A percentile compares a stretch with the other conserved stretches of the same genome.
phyloP scores from a whole-genome alignment of 2,113 vertebrate genomes.

The Acanthochromis polyacanthus region DNA sequence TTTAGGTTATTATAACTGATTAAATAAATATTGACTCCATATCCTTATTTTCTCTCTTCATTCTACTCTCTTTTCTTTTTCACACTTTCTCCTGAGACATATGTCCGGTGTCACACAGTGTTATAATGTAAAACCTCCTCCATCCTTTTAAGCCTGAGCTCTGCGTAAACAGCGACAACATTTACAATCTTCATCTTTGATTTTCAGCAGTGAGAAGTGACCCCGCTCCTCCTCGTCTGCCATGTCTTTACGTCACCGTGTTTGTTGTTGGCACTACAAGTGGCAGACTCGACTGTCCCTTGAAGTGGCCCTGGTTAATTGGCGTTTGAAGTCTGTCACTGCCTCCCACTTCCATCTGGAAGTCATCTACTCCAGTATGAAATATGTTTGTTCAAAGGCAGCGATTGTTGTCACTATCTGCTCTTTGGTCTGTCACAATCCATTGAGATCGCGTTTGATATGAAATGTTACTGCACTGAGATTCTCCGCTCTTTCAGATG shows the following conservation, averaged over 20 bases:
- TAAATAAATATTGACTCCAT: conserved; percentile 51
- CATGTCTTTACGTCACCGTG: conserved; percentile 10
- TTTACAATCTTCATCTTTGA: conserved; percentile 44
- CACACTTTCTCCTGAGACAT: not conserved
- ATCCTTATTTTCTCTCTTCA: not conserved
- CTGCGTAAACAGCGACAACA: conserved; percentile 16
- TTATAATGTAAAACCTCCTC: conserved; percentile 3
- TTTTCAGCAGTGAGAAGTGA: conserved; percentile 4
- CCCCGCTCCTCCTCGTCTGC: not conserved
- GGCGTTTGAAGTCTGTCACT: conserved; percentile 57
- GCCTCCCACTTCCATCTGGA: conserved; percentile 74
- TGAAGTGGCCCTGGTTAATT: conserved; percentile 56
- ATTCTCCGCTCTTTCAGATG: not conserved
- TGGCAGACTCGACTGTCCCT: conserved; percentile 40
- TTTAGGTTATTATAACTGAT: conserved; percentile 6
- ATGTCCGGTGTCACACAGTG: not conserved
- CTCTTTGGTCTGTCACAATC: conserved; percentile 29
- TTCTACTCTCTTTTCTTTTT: conserved; percentile 3
- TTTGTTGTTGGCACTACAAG: conserved; percentile 36
- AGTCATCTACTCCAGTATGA: conserved; percentile 57
- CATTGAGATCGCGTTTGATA: not conserved
- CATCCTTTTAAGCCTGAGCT: conserved; percentile 41
- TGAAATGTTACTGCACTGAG: not conserved
- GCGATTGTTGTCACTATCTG: conserved; percentile 28
- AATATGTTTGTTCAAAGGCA: conserved; percentile 54